Conservation (phyloP, 2,888 invertebrate species). For the Hydroisotoma schaefferi region DNA sequence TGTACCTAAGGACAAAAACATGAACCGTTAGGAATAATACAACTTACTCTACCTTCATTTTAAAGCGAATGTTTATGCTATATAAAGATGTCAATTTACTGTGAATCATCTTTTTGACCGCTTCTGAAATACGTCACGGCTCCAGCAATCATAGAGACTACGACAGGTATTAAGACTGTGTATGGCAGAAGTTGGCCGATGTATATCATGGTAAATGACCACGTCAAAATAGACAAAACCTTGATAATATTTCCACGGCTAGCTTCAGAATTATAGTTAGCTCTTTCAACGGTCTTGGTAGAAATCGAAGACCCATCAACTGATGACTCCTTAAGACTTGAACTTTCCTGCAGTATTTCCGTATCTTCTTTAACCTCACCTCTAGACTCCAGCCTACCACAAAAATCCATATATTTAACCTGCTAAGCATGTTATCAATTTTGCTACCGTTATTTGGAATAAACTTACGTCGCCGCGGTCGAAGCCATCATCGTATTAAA, state of each 20-base stretch:
- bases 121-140: constrained; percentile 23
- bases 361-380: too few relatives aligned
- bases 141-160: constrained; percentile 33
- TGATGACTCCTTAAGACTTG: too few relatives aligned
- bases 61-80: too few relatives aligned
- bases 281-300: not conserved
- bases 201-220: constrained; percentile 35
- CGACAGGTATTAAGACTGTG: constrained; percentile 28
- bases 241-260: too few relatives aligned
- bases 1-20: constrained; percentile 9
- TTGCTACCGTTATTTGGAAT: too few relatives aligned
- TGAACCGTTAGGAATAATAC: not conserved
- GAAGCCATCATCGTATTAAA: constrained; percentile 22
- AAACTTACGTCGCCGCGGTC: too few relatives aligned
- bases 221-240: constrained; percentile 29
- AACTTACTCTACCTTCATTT: not conserved
- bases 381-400: too few relatives aligned
- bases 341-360: too few relatives aligned
- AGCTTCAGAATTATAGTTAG: too few relatives aligned
- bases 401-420: too few relatives aligned
- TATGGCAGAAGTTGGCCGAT: constrained; percentile 36
- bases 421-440: too few relatives aligned
- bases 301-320: not conserved
- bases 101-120: not conserved
- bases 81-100: not conserved